A percentile compares a stretch with the other conserved stretches of the same genome.
These are phyloP conservation scores for Ascidia mentula DNA, from an alignment of 23 tunicate genomes.

Conservation along the genomic window DNA sequence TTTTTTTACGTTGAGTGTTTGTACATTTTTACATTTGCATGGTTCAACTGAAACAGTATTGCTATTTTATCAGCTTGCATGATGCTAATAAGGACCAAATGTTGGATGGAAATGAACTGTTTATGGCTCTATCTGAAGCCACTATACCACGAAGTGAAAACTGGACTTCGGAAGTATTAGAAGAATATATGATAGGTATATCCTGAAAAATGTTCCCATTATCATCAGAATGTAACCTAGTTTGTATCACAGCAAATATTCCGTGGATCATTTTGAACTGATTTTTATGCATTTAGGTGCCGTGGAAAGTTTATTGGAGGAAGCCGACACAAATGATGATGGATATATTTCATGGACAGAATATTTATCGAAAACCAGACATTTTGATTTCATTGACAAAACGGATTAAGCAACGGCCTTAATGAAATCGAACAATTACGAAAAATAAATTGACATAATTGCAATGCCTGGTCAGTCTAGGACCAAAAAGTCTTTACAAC, in stretches of 20 bases:
- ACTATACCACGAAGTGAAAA: background rate
- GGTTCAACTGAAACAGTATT: background rate
- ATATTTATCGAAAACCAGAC: conserved; percentile 38
- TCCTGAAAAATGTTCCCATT: too few relatives aligned
- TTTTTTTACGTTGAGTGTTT: conserved; percentile 23
- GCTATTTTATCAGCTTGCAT: conserved; percentile 16
- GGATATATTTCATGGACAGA: conserved; percentile 37
- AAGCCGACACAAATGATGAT: conserved; percentile 35
- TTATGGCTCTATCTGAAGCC: conserved; percentile 23
- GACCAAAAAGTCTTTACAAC: too few relatives aligned
- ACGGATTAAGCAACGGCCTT: too few relatives aligned
- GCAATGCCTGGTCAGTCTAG: too few relatives aligned
- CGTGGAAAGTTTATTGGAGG: conserved; percentile 22
- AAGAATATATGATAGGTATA: conserved; percentile 12
- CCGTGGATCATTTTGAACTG: too few relatives aligned
- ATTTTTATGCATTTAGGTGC: too few relatives aligned
- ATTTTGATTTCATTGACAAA: conserved; percentile 21
- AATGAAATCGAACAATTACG: too few relatives aligned
- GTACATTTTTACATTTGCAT: background rate
- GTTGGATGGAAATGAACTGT: conserved; percentile 48
- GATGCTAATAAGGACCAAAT: conserved; percentile 24
- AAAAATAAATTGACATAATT: too few relatives aligned
- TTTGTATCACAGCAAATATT: too few relatives aligned
- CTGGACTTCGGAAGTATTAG: background rate
- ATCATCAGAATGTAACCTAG: too few relatives aligned